Base-by-base conservation (phyloP, 2,797 vertebrate genomes). In the Bovichtus variegatus region DNA sequence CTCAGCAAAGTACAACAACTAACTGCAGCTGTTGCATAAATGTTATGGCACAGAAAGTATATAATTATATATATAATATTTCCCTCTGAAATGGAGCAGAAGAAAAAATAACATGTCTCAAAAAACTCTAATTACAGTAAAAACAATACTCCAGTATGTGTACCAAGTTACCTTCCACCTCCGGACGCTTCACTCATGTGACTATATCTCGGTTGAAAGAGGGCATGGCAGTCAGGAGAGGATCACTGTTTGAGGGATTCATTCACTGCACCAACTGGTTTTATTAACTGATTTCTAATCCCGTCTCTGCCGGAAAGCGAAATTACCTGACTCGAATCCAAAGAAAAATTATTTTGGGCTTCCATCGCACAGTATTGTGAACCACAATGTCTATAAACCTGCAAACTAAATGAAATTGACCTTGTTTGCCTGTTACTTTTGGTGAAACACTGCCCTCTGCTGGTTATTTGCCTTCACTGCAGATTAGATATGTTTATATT, bases 401-500 rank as follows among this genome's bases (percentile, higher is more conserved):
- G 11, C 18, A 9, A 34, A 34, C 2, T 9, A 11, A 27, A 67
- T 23, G 31, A 16, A 13, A 7, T 11, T 7, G 25, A 51, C 0
- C 38, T 25, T 0, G 1, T 34, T 23, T 34, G 25, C 12, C 12
- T n/a, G 3, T 46, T 1, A 43, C 74, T 13, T 40, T 11, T 81
- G 74, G 79, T 51, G 54, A 84, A 86, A 91, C 64, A 49, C 0
- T 51, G 80, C 88, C 89, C 61, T 57, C 93, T 89, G 64, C 77
- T 89, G 93, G 86, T 49, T 0, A 3, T 43, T 0, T n/a, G 4
- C 0, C 16, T 3, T n/a, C 50, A 2, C 46, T 83, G 46, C 83
- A 76, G 31, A 9, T 9, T 0, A 66, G n/a, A 1, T 0, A 58
- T 15, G 0, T 4, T 29, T 15, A 5, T 3, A 29, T 29, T n/a